Base-by-base conservation (phyloP, 2,888 invertebrate species). In the Acanthopleura granulata region DNA sequence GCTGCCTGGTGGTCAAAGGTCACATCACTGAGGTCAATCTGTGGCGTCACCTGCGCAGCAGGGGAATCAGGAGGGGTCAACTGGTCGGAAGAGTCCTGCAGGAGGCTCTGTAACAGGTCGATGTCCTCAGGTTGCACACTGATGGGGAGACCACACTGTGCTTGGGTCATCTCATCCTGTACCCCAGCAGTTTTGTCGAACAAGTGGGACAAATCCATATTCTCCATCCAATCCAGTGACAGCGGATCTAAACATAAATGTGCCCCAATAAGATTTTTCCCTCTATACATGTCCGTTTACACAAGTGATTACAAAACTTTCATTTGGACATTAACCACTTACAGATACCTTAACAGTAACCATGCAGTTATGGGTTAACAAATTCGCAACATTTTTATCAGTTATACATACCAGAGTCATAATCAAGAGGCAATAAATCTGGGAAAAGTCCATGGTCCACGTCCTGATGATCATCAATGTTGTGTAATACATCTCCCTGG, bases 161-260 rank as follows among this genome's bases (percentile, higher is more conserved):
- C 16, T 6, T 40, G 40, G 16, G 4, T n/a, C 4, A 30, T 25
- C 25, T 25, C 27, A n/a, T 16, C 30, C 4, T 25, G 27, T 16
- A 29, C 27, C 27, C 4, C 16, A 3, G 69, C 12, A 66, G 69
- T 29, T 22, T 18, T 71, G 18, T 81, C 81, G 11, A 85, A 75
- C 40, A 82, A 78, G 49, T 82, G 78, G 25, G 77, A 74, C 49
- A 87, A 51, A 73, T 84, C 83, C 11, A 80, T 74, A 30, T 79
- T 83, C 62, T 87, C 87, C 86, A 86, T 86, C 86, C 86, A 87
- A 30, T 83, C 83, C 62, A 78, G 77, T 51, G 81, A 80, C 49
- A 85, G 77, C 15, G 81, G 78, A 79, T 84, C 86, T 86, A 81
- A 74, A 82, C 79, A 57, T 30, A 73, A 16, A 57, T n/a, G 57